phyloP scores from a whole-genome alignment of 30 jellyfish, hydroid and myxozoan genomes.

The Aurelia sp. region DNA sequence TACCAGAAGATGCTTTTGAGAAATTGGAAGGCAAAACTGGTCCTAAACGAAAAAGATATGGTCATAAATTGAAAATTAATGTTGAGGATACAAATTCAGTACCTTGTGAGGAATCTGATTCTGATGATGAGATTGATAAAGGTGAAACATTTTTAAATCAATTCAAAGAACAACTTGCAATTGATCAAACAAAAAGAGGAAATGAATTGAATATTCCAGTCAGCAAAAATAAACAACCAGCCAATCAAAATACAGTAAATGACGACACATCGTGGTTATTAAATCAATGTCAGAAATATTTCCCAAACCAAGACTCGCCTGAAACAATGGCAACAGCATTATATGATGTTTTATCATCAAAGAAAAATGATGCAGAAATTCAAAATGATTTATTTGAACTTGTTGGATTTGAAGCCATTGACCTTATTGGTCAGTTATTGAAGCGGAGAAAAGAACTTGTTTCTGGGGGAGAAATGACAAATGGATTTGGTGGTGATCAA shows the following conservation, averaged over 20 bases:
- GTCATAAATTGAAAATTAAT: constrained; percentile 65
- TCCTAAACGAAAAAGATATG: constrained; percentile 47
- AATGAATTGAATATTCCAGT: not conserved
- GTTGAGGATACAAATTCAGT: constrained; percentile 15
- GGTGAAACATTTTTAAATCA: constrained; percentile 67
- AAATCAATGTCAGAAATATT: constrained; percentile 69
- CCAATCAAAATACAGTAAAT: not conserved
- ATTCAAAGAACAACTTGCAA: constrained; percentile 54
- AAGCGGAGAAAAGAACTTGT: constrained; percentile 72
- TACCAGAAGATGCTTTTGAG: constrained; percentile 61
- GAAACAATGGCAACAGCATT: constrained; percentile 72
- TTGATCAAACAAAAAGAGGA: constrained; percentile 37
- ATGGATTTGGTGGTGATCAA: constrained; percentile 6
- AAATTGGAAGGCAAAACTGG: not conserved
- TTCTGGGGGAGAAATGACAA: constrained; percentile 15
- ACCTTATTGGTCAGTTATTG: constrained; percentile 74
- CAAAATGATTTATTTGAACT: constrained; percentile 94
- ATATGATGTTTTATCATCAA: constrained; percentile 70
- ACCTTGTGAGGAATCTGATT: constrained; percentile 52
- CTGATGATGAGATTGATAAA: constrained; percentile 53
- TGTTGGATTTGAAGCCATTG: constrained; percentile 95
- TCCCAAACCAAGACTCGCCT: constrained; percentile 71
- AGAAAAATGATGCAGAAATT: constrained; percentile 79
- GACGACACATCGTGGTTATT: constrained; percentile 70
- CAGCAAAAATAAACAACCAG: not conserved